Conservation (phyloP, 2,797 vertebrate species). For the Yasuhikotakia modesta region DNA sequence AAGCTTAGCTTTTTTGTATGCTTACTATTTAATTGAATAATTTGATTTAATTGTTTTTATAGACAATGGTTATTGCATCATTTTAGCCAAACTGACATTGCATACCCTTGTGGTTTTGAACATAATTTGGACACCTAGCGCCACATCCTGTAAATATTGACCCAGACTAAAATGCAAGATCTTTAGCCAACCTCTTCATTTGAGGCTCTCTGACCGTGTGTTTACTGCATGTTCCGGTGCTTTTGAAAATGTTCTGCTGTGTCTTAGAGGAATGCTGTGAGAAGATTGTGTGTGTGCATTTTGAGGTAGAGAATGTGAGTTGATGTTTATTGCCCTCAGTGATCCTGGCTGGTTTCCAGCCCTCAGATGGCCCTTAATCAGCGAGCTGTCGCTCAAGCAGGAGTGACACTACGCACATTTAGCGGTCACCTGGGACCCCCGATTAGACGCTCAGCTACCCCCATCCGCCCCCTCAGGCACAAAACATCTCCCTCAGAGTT, state of each 20-base stretch:
- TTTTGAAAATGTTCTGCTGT: background rate
- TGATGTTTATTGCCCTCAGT: constrained; percentile 65
- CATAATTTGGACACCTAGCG: background rate
- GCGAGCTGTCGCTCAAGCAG: constrained; percentile 86
- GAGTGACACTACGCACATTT: constrained; percentile 79
- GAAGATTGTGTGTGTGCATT: constrained; percentile 32
- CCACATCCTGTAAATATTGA: background rate
- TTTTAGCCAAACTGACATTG: background rate
- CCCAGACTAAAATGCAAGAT: background rate
- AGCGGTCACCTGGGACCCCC: constrained; percentile 83
- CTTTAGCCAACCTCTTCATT: background rate
- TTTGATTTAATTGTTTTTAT: constrained; percentile 1
- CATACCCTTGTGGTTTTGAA: background rate
- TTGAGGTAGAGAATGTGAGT: constrained; percentile 27
- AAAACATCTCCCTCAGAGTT: constrained; percentile 30
- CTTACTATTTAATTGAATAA: background rate
- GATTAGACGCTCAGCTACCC: constrained; percentile 82
- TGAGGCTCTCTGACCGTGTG: background rate
- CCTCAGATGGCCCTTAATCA: constrained; percentile 84
- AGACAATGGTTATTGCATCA: background rate
- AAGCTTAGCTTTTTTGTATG: background rate
- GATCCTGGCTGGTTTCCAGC: constrained; percentile 87
- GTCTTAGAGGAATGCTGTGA: background rate
- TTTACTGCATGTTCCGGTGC: constrained; percentile 41
- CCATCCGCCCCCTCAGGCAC: constrained; percentile 60